Conservation (phyloP, 2,113 vertebrate species). For the Rhinolophus sinicus region DNA sequence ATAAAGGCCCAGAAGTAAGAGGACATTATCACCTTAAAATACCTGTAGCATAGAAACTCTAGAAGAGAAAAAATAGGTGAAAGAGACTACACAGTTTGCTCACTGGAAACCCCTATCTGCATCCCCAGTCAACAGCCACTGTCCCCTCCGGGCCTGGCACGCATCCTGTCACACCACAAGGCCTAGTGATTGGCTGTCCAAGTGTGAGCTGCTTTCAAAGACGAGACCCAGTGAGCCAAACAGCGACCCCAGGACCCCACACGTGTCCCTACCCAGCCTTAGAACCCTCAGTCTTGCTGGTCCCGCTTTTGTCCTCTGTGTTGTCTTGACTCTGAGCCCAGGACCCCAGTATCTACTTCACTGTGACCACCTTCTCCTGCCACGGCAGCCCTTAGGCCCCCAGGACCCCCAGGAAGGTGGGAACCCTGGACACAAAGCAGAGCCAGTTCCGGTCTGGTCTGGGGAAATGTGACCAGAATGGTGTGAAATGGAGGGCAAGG, state of each 20-base stretch:
- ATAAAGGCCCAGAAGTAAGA: background rate
- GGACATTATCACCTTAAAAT: accelerated
- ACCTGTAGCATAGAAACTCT: too few species aligned
- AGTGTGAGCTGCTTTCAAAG: background rate
- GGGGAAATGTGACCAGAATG: background rate
- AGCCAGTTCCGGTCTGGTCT: background rate
- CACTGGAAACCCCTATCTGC: background rate
- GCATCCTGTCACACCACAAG: background rate
- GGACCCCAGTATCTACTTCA: background rate
- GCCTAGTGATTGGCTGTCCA: background rate
- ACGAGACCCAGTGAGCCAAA: background rate
- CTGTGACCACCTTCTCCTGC: too few species aligned
- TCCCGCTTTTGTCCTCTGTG: background rate
- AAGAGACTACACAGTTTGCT: accelerated
- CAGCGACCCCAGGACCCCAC: accelerated
- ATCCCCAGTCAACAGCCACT: background rate
- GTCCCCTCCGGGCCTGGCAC: background rate
- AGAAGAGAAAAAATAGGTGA: background rate
- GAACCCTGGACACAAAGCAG: background rate
- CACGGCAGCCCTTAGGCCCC: background rate
- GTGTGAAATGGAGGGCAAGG: background rate
- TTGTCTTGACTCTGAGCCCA: background rate
- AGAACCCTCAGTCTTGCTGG: too few species aligned
- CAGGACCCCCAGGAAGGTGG: too few species aligned
- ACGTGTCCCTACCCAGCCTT: background rate